Percentiles rank a stretch among this genome's conserved stretches.
These are phyloP conservation scores for Synanthedon vespiformis DNA, from an alignment of 2,888 invertebrate genomes.

Conservation along the genomic window DNA sequence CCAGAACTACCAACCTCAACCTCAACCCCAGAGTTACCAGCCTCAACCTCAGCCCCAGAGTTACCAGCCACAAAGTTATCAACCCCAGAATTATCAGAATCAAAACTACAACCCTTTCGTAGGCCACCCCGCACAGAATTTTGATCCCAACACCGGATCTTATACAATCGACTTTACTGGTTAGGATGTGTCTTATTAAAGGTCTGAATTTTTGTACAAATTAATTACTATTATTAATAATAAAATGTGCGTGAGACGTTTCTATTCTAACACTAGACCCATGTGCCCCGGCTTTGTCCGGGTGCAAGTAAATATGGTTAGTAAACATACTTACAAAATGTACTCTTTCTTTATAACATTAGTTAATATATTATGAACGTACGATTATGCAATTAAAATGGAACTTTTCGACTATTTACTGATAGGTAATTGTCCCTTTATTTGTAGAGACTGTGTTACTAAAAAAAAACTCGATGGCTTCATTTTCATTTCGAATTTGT, in stretches of 20 bases:
- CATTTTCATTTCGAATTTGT: too few species aligned
- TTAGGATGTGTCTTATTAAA: slow-evolving; percentile 19
- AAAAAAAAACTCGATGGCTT: too few species aligned
- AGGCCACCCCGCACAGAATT: slow-evolving; percentile 79
- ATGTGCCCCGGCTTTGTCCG: too few species aligned
- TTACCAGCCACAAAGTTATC: slow-evolving; percentile 28
- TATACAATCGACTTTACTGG: slow-evolving; percentile 82
- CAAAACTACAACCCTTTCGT: slow-evolving; percentile 62
- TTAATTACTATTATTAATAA: slow-evolving; percentile 5
- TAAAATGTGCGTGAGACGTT: background rate
- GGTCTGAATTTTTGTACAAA: slow-evolving; percentile 1
- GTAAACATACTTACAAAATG: too few species aligned
- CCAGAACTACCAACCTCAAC: slow-evolving; percentile 21
- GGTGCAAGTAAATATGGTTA: too few species aligned
- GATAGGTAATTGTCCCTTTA: too few species aligned
- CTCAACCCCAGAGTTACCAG: slow-evolving; percentile 21
- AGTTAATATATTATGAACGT: too few species aligned
- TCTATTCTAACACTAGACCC: too few species aligned
- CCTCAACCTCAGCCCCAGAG: slow-evolving; percentile 12
- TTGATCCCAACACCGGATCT: slow-evolving; percentile 80
- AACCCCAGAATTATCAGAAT: slow-evolving; percentile 31
- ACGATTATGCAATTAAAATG: too few species aligned
- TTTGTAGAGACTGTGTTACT: too few species aligned
- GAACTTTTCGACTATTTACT: too few species aligned
- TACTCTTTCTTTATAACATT: too few species aligned